Evolutionary conservation across 1,140 invertebrate species (phyloP).

Genomic region (Sitobion miscanthi): DNA sequence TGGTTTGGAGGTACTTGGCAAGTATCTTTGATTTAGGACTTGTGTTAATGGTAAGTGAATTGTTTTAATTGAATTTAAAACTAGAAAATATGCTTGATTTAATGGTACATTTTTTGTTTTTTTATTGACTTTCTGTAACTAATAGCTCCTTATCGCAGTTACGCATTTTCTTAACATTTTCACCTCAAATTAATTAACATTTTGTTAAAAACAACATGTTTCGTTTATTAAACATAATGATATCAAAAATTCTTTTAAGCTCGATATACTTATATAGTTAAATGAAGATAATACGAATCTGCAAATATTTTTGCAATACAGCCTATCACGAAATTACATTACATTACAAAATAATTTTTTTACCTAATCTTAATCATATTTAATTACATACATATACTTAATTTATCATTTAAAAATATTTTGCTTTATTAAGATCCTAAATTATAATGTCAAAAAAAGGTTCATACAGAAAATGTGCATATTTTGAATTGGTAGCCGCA

Average conservation of each 20-base stretch:
- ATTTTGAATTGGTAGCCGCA: neutral
- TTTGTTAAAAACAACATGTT: neutral
- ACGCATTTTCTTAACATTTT: slow-evolving; percentile 22
- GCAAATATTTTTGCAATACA: neutral
- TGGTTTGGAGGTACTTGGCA: too few species aligned
- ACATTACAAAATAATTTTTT: too few species aligned
- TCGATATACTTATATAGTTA: too few species aligned
- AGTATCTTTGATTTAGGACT: too few species aligned
- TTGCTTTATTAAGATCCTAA: too few species aligned
- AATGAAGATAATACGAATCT: too few species aligned
- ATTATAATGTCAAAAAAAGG: too few species aligned
- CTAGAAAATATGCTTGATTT: slow-evolving; percentile 25
- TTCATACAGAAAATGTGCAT: neutral
- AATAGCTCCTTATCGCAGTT: neutral
- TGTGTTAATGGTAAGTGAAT: too few species aligned
- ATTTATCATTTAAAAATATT: neutral
- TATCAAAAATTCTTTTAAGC: too few species aligned
- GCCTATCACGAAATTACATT: too few species aligned
- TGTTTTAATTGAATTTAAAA: neutral
- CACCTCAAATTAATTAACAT: neutral
- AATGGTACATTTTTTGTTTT: neutral
- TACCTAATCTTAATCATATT: too few species aligned
- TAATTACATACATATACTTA: too few species aligned
- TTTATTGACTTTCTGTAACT: neutral
- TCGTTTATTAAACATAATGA: neutral